Evolutionary conservation across 2,888 invertebrate genomes (phyloP), one percentile per base, ranked within the genome.

Genomic region (Meteorus colon): DNA sequence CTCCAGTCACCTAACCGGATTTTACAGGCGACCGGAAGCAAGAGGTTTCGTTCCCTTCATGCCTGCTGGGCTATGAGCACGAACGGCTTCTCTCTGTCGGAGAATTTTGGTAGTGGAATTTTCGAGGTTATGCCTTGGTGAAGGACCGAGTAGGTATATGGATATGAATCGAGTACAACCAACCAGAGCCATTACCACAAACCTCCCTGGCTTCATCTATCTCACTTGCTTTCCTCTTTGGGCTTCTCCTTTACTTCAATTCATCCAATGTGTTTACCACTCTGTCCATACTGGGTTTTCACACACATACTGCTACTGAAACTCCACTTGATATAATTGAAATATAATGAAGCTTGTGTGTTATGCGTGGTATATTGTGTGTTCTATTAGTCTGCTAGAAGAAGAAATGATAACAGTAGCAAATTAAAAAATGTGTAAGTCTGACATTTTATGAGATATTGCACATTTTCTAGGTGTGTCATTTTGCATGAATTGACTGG

Each of bases 321-420:
- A 79, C 71, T 77, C 62, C 78, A 77, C 77, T 80, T 77, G 75
- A 62, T 76, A 75, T 78, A 79, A 80, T 80, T 79, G 78, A 75
- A 79, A 79, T 78, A 78, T 80, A 79, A 80, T 79, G 74, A 77
- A 72, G 75, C 60, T 59, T 59, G 29, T 62, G 5, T 55, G 34
- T 59, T 69, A 55, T 24, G 14, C 34, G 31, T 16, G 6, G 31
- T 34, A 31, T 3, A 27, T 27, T 69, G 8, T 16, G 5, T 12
- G 10, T 37, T 45, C 67, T 66, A 37, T 16, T 12, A 27, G 4
- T 45, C 12, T 19, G 14, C 16, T 41, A 24, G 6, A 27, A 37
- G 6, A 66, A 14, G 24, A 34, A 55, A 34, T n/a, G 12, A 14
- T 24, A 51, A 31, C n/a, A 16, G 16, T 68, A 48, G 19, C 10